These are phyloP conservation scores for Aleiodes leptofemur DNA, from an alignment of 2,888 invertebrate species.

Conservation along the genomic window DNA sequence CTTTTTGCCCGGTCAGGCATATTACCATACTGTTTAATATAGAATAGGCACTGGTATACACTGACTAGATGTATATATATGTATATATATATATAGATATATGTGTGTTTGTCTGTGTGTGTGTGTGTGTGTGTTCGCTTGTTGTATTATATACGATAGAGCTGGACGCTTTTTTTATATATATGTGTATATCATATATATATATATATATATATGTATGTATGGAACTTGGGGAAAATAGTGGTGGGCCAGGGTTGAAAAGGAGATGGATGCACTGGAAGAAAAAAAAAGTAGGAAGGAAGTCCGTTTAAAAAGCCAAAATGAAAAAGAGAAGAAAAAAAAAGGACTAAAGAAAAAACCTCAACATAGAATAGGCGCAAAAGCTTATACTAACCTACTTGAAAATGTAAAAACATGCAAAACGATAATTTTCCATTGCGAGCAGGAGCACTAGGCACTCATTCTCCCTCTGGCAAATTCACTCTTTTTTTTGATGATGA, in stretches of 20 bases:
- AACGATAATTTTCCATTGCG: constrained; percentile 18
- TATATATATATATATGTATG: no score
- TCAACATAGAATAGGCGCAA: constrained; percentile 14
- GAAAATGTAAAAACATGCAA: constrained; percentile 57
- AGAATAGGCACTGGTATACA: constrained; percentile 59
- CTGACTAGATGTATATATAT: not conserved
- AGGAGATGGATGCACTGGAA: constrained; percentile 10
- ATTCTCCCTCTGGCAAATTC: no score
- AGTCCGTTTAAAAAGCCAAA: constrained; percentile 56
- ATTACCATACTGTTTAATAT: constrained; percentile 74
- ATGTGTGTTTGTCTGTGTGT: not conserved
- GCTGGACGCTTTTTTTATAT: constrained; percentile 25
- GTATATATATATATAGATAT: no score
- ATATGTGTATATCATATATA: not conserved
- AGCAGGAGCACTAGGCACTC: not conserved
- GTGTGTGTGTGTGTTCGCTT: constrained; percentile 15
- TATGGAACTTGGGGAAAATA: constrained; percentile 26
- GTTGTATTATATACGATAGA: constrained; percentile 23
- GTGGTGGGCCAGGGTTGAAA: constrained; percentile 23
- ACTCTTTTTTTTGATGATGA: no score
- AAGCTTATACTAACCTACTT: constrained; percentile 53
- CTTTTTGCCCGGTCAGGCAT: constrained; percentile 43
- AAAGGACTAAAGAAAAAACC: not conserved
- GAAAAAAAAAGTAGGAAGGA: constrained; percentile 30
- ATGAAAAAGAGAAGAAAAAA: not conserved